These are phyloP conservation scores for Thamnaconus septentrionalis DNA, from an alignment of 2,113 vertebrate species.

Conservation along the genomic window DNA sequence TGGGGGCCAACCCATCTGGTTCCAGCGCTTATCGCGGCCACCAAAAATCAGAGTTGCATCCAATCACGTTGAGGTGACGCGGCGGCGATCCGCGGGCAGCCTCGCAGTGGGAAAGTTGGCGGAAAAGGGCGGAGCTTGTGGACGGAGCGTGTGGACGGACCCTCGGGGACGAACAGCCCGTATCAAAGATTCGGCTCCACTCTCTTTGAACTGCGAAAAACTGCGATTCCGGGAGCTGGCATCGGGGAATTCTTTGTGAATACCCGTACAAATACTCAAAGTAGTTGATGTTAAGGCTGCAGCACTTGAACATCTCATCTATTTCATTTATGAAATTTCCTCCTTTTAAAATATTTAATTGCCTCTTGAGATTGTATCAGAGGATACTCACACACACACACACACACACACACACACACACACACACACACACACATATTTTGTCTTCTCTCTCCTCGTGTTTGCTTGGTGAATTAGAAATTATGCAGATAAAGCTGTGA, in stretches of 20 bases:
- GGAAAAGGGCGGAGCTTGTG: neutral
- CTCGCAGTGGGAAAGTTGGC: slow-evolving; percentile 21
- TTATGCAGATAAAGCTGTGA: no score
- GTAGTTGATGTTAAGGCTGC: no score
- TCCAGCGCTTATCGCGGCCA: neutral
- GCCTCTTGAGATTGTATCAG: no score
- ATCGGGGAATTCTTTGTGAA: neutral
- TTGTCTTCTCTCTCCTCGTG: no score
- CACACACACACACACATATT: no score
- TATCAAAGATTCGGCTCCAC: slow-evolving; percentile 3
- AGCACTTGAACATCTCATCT: no score
- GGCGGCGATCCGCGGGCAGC: neutral
- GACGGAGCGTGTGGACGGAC: slow-evolving; percentile 7
- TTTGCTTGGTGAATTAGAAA: no score
- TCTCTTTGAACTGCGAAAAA: slow-evolving; percentile 18
- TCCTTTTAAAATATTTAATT: no score
- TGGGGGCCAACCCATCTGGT: slow-evolving; percentile 7
- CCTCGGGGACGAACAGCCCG: slow-evolving; percentile 7
- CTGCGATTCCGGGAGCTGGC: no score
- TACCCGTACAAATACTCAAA: neutral
- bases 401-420: no score
- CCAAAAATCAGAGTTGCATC: neutral
- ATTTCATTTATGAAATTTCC: no score
- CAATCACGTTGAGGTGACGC: neutral
- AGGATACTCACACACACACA: no score